Evolutionary conservation across 2,888 invertebrate species (phyloP).

Genomic region (Alentia gelatinosa): DNA sequence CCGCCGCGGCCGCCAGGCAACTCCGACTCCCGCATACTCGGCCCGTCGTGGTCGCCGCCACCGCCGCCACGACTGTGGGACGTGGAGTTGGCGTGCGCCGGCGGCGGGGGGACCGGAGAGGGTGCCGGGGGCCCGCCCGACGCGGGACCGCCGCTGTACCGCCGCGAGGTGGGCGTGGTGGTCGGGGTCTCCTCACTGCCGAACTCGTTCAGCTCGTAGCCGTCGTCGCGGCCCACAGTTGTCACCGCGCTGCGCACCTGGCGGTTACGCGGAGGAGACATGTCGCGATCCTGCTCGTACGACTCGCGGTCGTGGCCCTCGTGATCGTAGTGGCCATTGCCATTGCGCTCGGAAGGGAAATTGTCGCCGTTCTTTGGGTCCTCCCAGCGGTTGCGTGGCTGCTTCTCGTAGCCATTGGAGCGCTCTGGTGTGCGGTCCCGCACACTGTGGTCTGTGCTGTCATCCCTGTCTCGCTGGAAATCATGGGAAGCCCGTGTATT

Average conservation of each 20-base stretch:
- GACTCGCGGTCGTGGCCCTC: conserved; percentile 43
- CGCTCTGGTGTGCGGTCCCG: conserved; percentile 19
- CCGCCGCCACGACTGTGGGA: background rate
- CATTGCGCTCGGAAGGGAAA: background rate
- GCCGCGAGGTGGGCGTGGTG: background rate
- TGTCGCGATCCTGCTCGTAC: background rate
- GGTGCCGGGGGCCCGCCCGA: background rate
- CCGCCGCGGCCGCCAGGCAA: background rate
- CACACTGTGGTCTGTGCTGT: conserved; percentile 32
- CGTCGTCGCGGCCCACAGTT: conserved; percentile 31
- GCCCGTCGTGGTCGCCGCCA: background rate
- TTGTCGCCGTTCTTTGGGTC: conserved; percentile 36
- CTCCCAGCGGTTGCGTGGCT: conserved; percentile 35
- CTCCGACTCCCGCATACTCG: background rate
- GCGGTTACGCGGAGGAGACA: background rate
- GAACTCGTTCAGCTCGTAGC: conserved; percentile 30
- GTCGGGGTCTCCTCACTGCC: background rate
- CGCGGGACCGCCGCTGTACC: background rate
- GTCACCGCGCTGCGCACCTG: conserved; percentile 33
- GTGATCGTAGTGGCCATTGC: conserved; percentile 35
- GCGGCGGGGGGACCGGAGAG: background rate
- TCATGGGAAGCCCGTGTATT: too few relatives aligned
- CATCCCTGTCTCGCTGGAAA: background rate
- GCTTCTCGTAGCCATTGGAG: conserved; percentile 2
- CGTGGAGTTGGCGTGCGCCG: background rate